Base-by-base conservation (phyloP, 2,113 vertebrate genomes). In the Aleadryas rufinucha region DNA sequence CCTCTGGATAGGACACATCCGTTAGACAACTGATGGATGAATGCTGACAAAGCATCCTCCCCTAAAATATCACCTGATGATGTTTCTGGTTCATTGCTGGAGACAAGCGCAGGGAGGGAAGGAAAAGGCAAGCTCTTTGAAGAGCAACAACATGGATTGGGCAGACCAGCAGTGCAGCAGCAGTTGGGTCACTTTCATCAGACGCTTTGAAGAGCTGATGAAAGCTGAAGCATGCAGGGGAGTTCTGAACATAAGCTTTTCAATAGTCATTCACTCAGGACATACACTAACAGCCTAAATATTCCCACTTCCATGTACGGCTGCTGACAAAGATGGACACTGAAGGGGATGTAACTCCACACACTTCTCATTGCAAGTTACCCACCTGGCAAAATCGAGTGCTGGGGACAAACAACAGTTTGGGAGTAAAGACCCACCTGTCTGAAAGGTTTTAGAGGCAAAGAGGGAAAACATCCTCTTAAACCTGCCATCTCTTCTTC, bases 271-370 rank as follows among this genome's bases (percentile, higher is more conserved):
- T 68, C 39, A 16, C 57, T 28, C 61, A 53, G 35, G 23, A 60
- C 45, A 44, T 49, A 60, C 5, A 28, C 14, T 17, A 54, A 61
- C 8, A 56, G 42, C 7, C 57, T 49, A 71, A 70, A 74, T 22
- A 75, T 3, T 41, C 45, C 50, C 31, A 19, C 45, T 23, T 41
- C 7, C 24, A 10, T 0, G 0, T 37, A 53, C 1, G 30, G 56
- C 65, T 86, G 39, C 39, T 1, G 3, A 30, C 42, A 45, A 35
- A 68, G 64, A 33, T 4, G 47, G 64, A 54, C 66, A 27, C 13
- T 8, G 53, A 68, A 71, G 50, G 35, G 10, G n/a, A 50, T 30
- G 35, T 42, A 78, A 50, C 59, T 52, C 37, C 23, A 28, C 19
- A 52, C 31, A 8, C 7, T 47, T 59, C 37, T 63, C 49, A 26